Base-by-base conservation (phyloP, 2,888 invertebrate genomes). In the Atethmia centrago region DNA sequence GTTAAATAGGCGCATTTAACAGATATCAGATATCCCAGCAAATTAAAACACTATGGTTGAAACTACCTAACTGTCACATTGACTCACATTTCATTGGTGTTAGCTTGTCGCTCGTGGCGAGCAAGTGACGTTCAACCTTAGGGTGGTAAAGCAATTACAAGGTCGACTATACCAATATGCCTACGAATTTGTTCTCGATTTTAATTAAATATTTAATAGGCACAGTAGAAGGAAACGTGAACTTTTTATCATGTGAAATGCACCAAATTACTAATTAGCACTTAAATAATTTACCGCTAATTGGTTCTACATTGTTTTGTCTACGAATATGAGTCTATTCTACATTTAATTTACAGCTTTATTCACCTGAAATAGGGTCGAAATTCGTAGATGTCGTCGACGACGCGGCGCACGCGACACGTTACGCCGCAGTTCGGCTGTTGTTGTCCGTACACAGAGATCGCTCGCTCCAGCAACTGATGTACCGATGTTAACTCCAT, bases 311-410 rank as follows among this genome's bases (percentile, higher is more conserved):
- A 53, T 78, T 78, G 61, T 81, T 78, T 77, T 59, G 62, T 74
- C 56, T 63, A 64, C 40, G 59, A 61, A 51, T 65, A 28, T 55
- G 55, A 73, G 14, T 67, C 28, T 28, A 12, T 55, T 59, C 14
- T n/a, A 28, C 42, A 61, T 31, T 53, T 1, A 1, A 68, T 40
- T 58, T 40, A 31, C 31, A 31, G 42, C 67, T 80, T 71, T 86
- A 86, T 86, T 84, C 31, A 96, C 96, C 95, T 94, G 87, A 90
- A 90, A 91, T 96, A 96, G n/a, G 96, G 95, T 89, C 96, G 93
- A 82, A 96, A 96, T 76, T 95, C 93, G 90, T 96, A 96, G 53
- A 96, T 91, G 79, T 95, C 95, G 77, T 96, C 95, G 74, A 96
- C 85, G 51, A 96, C 95, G 82, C 94, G 91, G 70, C 94, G 93